Conservation (phyloP, 1,140 invertebrate species). For the Bilobella aurantiaca region DNA sequence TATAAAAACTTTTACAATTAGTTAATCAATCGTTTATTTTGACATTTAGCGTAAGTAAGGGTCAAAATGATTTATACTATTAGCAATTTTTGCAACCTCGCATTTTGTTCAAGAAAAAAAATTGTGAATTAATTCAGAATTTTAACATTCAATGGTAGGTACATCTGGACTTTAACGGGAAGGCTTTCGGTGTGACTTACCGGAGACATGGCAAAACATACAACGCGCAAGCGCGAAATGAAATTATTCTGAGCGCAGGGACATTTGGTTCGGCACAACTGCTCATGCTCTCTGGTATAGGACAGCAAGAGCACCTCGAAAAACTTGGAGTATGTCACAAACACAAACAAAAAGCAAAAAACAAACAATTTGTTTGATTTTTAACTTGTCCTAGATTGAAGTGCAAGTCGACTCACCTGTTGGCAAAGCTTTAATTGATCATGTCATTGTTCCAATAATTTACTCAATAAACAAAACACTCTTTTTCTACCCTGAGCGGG, state of each 20-base stretch:
- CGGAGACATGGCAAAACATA: neutral
- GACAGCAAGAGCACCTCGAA: neutral
- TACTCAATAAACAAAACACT: neutral
- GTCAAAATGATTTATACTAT: too few relatives aligned
- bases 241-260: neutral
- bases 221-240: neutral
- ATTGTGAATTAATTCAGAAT: neutral
- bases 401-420: conserved; percentile 9
- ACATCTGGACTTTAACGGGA: neutral
- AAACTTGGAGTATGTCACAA: neutral
- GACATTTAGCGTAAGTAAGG: too few relatives aligned
- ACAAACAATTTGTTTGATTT: neutral
- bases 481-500: conserved; percentile 1
- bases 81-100: too few relatives aligned
- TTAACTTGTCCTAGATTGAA: neutral
- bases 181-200: conserved; percentile 3
- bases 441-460: conserved; percentile 4
- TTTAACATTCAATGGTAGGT: neutral
- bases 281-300: neutral
- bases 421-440: conserved; percentile 9
- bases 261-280: neutral
- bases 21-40: too few relatives aligned
- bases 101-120: too few relatives aligned
- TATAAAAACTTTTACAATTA: too few relatives aligned
- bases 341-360: neutral